A percentile compares a stretch with the other conserved stretches of the same genome.
These are phyloP conservation scores for Nanorana parkeri DNA, from an alignment of 2,113 vertebrate genomes.

Conservation along the genomic window DNA sequence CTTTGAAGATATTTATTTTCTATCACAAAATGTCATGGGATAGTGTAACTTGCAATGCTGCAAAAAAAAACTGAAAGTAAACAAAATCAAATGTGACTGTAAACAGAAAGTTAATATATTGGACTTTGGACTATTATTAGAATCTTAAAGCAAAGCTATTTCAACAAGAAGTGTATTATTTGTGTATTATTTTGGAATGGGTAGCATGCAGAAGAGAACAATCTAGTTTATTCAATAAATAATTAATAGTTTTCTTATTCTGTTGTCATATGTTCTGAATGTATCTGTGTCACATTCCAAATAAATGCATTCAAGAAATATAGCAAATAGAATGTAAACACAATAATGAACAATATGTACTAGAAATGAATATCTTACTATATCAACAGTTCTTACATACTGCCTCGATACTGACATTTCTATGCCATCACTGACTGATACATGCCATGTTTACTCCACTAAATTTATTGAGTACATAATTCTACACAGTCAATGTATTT, in stretches of 20 bases:
- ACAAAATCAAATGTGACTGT: slow-evolving; percentile 33
- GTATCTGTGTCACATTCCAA: background rate
- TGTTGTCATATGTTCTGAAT: background rate
- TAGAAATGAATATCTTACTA: no score
- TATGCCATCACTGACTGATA: no score
- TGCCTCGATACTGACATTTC: no score
- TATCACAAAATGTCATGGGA: slow-evolving; percentile 14
- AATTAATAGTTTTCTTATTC: no score
- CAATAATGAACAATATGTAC: no score
- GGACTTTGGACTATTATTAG: slow-evolving; percentile 31
- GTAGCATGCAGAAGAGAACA: background rate
- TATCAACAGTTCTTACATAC: no score
- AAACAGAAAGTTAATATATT: slow-evolving; percentile 55
- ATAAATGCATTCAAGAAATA: no score
- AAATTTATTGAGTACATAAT: no score
- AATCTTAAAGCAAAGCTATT: slow-evolving; percentile 19
- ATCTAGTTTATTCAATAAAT: background rate
- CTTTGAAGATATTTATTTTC: slow-evolving; percentile 20
- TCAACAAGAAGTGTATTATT: background rate
- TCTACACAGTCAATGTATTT: background rate
- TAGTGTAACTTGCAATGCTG: background rate
- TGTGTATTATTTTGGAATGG: background rate
- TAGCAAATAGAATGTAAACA: no score
- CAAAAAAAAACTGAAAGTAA: background rate
- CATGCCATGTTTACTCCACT: no score